phyloP scores from a whole-genome alignment of 2,797 vertebrate genomes.

The Podarcis siculus region DNA sequence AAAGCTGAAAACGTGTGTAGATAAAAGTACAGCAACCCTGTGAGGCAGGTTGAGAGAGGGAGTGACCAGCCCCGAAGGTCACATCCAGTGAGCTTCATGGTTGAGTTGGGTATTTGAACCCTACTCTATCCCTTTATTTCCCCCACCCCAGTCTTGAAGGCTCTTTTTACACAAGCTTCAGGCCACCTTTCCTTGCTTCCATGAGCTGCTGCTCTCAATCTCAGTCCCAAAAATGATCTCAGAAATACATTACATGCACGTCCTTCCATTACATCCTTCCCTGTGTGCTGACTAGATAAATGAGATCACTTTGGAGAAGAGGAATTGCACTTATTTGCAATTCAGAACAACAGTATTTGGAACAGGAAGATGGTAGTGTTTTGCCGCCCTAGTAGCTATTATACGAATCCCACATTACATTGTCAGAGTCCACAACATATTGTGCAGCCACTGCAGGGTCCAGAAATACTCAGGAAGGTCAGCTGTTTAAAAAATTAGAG shows the following conservation, averaged over 20 bases:
- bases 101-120: too few species aligned
- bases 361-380: neutral
- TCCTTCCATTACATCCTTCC: too few species aligned
- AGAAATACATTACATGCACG: neutral
- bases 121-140: neutral
- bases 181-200: neutral
- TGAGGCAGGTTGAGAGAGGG: too few species aligned
- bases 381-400: neutral
- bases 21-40: too few species aligned
- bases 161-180: neutral
- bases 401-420: neutral
- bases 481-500: too few species aligned
- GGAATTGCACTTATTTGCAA: neutral
- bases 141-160: neutral
- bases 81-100: too few species aligned
- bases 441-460: too few species aligned
- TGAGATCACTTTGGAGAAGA: too few species aligned
- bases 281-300: neutral
- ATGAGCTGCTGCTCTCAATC: neutral
- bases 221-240: neutral
- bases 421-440: neutral
- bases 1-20: too few species aligned
- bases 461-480: too few species aligned
- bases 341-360: too few species aligned
- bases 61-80: too few species aligned